Evolutionary conservation across 2,113 vertebrate species (phyloP).

Genomic region (Zosterops japonicus): DNA sequence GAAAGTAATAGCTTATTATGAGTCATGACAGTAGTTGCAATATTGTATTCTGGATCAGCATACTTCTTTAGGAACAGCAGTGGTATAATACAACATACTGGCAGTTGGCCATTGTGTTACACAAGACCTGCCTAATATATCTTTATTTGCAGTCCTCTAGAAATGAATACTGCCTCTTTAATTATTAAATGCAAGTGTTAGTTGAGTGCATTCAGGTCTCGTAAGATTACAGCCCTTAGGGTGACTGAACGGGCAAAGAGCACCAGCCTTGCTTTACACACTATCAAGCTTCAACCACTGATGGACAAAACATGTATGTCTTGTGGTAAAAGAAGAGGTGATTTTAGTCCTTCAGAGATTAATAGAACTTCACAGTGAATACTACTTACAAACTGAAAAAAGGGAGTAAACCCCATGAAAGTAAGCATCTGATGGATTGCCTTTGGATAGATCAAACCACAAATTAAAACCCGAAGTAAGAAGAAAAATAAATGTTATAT

Average conservation of each 20-base stretch:
- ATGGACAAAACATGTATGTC: background rate
- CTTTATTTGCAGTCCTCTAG: constrained; percentile 57
- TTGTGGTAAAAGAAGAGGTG: constrained; percentile 54
- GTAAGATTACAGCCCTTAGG: constrained; percentile 20
- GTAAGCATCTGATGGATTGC: constrained; percentile 89
- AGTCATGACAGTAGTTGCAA: background rate
- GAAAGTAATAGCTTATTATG: background rate
- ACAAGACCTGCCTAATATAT: background rate
- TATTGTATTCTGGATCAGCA: background rate
- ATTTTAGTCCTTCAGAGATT: constrained; percentile 51
- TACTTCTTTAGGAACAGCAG: background rate
- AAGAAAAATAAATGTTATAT: background rate
- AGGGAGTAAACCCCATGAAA: constrained; percentile 93
- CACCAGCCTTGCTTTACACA: constrained; percentile 34
- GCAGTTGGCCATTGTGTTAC: background rate
- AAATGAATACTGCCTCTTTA: constrained; percentile 77
- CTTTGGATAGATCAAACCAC: constrained; percentile 88
- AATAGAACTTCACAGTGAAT: constrained; percentile 52
- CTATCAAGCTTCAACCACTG: constrained; percentile 1
- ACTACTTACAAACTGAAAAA: constrained; percentile 98
- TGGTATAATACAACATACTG: background rate
- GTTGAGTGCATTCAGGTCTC: constrained; percentile 46
- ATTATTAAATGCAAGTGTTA: constrained; percentile 47
- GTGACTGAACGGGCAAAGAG: constrained; percentile 58
- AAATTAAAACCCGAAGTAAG: constrained; percentile 77